Evolutionary conservation across 1,140 invertebrate species (phyloP), one percentile per base, ranked within the genome.

Genomic region (Dufourea novaeangliae): DNA sequence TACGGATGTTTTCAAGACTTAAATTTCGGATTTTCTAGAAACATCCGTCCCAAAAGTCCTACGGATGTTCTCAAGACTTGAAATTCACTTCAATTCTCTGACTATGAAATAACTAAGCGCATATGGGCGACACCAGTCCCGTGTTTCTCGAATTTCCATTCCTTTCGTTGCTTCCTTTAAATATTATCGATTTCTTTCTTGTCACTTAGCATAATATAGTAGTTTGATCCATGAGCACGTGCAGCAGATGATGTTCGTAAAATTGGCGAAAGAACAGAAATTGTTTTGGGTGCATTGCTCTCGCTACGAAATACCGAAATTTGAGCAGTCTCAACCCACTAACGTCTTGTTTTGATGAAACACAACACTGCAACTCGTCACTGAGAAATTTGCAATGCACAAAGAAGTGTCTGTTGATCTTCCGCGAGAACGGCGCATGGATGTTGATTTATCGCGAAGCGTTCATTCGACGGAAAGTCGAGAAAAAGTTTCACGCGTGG

Each of bases 251-350:
- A 37, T 37, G 34, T 8, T 37, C 8, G 34, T 37, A 57, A 68
- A 74, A 75, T 75, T 75, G 72, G 63, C 72, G 56, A n/a, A 39
- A 56, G 20, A 77, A 34, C 74, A 46, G 12, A 32, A 62, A 70
- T 77, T 29, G 25, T 29, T 17, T 27, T 7, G 32, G 41, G 74
- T 69, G 50, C 66, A 25, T 62, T 61, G 56, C 66, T 70, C 41
- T 52, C 20, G 32, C 61, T 29, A 22, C n/a, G 44, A 27, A 52
- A 8, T 29, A 27, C n/a, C 37, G 72, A 68, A 75, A 75, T 56
- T 75, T 17, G 37, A 68, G 32, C 63, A 34, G n/a, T 68, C 68
- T 44, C 44, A 22, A 50, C n/a, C 25, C 44, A 44, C 44, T 27
- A 52, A 27, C 50, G 34, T 68, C 56, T 10, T 63, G 32, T 72